These are phyloP conservation scores for Anabas testudineus DNA, from an alignment of 2,797 vertebrate genomes.

Conservation along the genomic window DNA sequence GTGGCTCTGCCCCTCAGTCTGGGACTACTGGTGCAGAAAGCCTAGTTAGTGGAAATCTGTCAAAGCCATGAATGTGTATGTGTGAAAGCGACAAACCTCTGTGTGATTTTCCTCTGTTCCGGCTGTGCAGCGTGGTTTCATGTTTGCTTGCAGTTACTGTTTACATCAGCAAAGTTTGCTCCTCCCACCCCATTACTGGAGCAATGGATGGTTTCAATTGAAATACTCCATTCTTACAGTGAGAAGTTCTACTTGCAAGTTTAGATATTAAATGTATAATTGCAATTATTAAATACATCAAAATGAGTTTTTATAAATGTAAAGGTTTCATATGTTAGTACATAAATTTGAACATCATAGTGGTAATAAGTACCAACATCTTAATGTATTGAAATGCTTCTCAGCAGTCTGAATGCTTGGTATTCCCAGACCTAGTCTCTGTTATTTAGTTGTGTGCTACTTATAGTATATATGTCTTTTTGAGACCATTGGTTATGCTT, in stretches of 20 bases:
- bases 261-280: too few relatives aligned
- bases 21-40: conserved; percentile 8
- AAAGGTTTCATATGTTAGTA: too few relatives aligned
- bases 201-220: neutral
- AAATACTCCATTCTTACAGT: neutral
- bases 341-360: too few relatives aligned
- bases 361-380: neutral
- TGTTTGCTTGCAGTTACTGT: neutral
- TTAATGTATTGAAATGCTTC: conserved; percentile 13
- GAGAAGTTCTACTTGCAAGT: too few relatives aligned
- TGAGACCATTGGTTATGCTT: neutral
- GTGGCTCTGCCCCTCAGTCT: conserved; percentile 38
- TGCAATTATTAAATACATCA: too few relatives aligned
- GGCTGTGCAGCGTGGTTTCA: conserved; percentile 5
- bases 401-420: conserved; percentile 1
- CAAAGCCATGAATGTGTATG: neutral
- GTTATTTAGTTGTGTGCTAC: conserved; percentile 18
- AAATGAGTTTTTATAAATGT: too few relatives aligned
- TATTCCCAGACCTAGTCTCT: conserved; percentile 10
- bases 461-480: neutral
- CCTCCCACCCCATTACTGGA: conserved; percentile 23
- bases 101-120: neutral
- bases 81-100: neutral
- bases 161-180: conserved; percentile 23
- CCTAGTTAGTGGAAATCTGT: neutral